Base-by-base conservation (phyloP, 1,140 invertebrate species). In the Glomeris maerens region DNA sequence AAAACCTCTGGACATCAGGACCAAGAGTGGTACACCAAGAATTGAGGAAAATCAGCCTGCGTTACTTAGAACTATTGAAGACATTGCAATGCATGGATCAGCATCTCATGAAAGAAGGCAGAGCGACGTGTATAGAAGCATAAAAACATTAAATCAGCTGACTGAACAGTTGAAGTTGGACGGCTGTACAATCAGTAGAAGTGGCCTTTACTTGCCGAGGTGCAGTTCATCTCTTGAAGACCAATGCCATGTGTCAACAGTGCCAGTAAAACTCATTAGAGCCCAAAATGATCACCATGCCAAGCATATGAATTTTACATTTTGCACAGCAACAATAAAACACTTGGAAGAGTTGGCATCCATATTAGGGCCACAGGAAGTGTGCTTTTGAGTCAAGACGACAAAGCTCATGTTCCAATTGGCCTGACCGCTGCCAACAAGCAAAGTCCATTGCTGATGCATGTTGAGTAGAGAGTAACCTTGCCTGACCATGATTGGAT, bases 401-500 rank as follows among this genome's bases (percentile, higher is more conserved):
- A 69, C 47, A 70, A 70, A 59, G 61, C 63, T 22, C 52, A 65
- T 10, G 63, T 72, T 0, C 65, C 68, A 25, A 56, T 71, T 25
- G 67, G 67, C 36, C 47, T 66, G 20, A 62, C 66, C 44, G 68
- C 64, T 40, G 67, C 62, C 29, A 67, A 66, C 21, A 65, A 61
- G 48, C 65, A 70, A 56, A 53, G 60, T n/a, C 60, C 58, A 13
- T 48, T 64, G 2, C 40, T 69, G 53, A 68, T 68, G 64, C 59
- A 66, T 57, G 38, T 71, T 31, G 63, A 70, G 44, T 70, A 69
- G 55, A n/a, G n/a, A 48, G 55, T 70, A 3, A 48, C 26, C 28
- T 57, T 70, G 22, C 65, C 68, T 27, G 65, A 70, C 58, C 66
- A 70, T 60, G 68, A 72, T 55, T 72, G 59, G 54, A 62, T 67